Evolutionary conservation across 2,113 vertebrate genomes (phyloP).

Genomic region (Helogale parvula): DNA sequence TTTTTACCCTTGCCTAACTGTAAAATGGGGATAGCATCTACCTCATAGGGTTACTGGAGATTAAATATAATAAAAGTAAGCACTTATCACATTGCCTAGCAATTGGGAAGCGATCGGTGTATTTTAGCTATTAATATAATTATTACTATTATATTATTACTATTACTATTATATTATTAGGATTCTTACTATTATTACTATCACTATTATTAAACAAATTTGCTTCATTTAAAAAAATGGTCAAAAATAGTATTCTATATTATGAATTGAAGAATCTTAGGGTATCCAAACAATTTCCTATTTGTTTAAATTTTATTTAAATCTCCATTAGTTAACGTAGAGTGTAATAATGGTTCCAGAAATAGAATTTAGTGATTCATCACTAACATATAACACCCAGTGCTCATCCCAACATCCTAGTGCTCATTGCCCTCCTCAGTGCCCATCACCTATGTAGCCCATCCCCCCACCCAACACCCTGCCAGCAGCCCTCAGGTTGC

Average conservation of each 20-base stretch:
- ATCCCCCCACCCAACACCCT: too few species aligned
- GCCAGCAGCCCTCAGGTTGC: too few species aligned
- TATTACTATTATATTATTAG: neutral
- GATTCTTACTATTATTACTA: neutral
- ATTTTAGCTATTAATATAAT: neutral
- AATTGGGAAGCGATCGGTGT: neutral
- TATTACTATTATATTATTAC: neutral
- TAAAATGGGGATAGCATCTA: neutral
- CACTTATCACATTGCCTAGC: neutral
- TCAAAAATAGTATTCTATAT: neutral
- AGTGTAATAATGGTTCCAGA: too few species aligned
- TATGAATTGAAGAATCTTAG: neutral
- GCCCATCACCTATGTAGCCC: too few species aligned
- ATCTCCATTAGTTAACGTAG: too few species aligned
- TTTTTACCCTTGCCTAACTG: neutral
- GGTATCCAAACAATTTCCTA: neutral
- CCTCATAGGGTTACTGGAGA: neutral
- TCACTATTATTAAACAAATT: neutral
- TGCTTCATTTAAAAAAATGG: neutral
- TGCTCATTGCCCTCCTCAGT: too few species aligned
- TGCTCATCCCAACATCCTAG: too few species aligned
- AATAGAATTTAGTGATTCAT: too few species aligned
- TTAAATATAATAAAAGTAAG: neutral
- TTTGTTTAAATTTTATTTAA: too few species aligned
- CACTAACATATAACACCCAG: too few species aligned